Evolutionary conservation across 2,888 invertebrate species (phyloP), one percentile per base, ranked within the genome.

Genomic region (Adelphocoris suturalis): DNA sequence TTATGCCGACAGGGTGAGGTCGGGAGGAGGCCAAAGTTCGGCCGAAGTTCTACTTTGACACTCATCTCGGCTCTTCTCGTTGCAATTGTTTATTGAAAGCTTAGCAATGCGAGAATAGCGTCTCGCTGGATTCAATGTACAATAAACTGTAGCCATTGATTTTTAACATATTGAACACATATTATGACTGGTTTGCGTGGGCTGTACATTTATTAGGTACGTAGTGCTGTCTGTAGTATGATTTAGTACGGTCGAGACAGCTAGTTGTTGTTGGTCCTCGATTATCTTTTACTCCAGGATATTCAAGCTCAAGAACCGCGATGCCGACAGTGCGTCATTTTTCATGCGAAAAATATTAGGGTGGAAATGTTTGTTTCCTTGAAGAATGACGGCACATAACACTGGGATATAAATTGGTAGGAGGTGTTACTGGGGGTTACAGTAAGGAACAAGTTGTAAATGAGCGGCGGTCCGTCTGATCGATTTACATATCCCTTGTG

Each of bases 401-500:
- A 68, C 68, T 12, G 12, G 27, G 68, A 68, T 68, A 68, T 19
- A 68, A 68, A 68, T 68, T 68, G 68, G 68, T 68, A 9, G 68
- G 23, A 11, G 23, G 23, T 23, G 68, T 23, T 9, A 23, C 9
- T 5, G 68, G 68, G 68, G 68, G 68, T 68, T 19, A 9, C n/a
- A 61, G 61, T n/a, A 23, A 23, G 68, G 23, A 68, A 68, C 68
- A 68, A 68, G 68, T 68, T 68, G 68, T 68, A 27, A 68, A 68
- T 68, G 68, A 68, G 27, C 19, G 68, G 19, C 68, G 68, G 68
- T 19, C 68, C 68, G 5, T 68, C 27, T 68, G 68, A 68, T 68
- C 68, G 47, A 80, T 80, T 80, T 80, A 47, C 80, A 48, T 48
- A 48, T 80, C 80, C 80, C 80, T 46, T 80, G 47, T 37, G 80